Percentiles rank a stretch among this genome's conserved stretches.
Evolutionary conservation across 2,113 vertebrate species (phyloP).

Genomic region (Peromyscus californicus): DNA sequence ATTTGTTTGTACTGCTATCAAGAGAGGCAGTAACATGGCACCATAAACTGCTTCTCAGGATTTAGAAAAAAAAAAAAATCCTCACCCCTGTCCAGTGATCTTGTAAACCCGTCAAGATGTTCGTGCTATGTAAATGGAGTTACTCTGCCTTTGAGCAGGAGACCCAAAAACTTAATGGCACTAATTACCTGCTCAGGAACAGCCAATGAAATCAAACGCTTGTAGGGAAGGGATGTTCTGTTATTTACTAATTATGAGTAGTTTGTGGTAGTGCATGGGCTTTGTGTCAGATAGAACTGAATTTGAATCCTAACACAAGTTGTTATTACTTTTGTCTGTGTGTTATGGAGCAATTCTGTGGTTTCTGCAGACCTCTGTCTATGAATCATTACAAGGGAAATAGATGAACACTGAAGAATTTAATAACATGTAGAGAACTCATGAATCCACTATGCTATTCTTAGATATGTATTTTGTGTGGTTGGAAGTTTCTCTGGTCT

Average conservation of each 20-base stretch:
- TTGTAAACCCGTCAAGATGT: background rate
- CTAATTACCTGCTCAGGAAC: background rate
- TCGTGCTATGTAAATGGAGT: background rate
- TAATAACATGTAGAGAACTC: background rate
- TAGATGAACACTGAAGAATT: background rate
- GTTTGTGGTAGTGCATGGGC: fast-evolving
- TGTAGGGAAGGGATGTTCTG: background rate
- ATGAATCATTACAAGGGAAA: background rate
- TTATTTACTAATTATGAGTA: background rate
- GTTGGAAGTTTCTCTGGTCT: too few species aligned
- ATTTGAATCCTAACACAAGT: background rate
- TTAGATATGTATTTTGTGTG: background rate
- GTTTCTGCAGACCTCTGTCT: background rate
- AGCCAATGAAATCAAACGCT: background rate
- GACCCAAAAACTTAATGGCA: background rate
- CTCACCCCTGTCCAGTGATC: background rate
- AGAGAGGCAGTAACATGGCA: background rate
- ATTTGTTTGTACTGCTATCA: background rate
- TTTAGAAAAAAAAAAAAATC: background rate
- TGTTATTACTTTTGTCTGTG: too few species aligned
- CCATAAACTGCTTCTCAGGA: background rate
- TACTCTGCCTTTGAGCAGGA: background rate
- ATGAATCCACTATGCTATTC: background rate
- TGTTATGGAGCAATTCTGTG: background rate
- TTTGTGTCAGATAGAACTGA: background rate